phyloP scores from a whole-genome alignment of 2,113 vertebrate species.

The Galbula dea region DNA sequence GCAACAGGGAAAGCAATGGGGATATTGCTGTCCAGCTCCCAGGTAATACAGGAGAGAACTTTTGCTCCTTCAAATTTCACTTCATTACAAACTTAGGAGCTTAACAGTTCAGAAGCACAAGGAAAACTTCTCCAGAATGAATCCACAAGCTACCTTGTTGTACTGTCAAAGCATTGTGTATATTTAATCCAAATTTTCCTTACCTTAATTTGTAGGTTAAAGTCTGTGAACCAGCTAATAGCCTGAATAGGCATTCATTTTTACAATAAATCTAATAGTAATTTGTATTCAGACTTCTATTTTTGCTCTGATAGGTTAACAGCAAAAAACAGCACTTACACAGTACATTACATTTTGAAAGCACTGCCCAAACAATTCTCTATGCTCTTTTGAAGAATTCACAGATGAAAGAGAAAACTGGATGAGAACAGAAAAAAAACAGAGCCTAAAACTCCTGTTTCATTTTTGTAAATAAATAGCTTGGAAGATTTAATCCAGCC shows the following conservation, averaged over 20 bases:
- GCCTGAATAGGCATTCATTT: background rate
- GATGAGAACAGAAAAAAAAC: background rate
- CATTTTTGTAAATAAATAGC: background rate
- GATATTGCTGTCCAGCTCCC: background rate
- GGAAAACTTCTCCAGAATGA: background rate
- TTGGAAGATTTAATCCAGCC: background rate
- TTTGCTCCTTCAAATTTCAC: background rate
- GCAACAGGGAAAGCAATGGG: background rate
- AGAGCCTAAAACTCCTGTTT: background rate
- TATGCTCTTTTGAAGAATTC: background rate
- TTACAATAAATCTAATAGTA: background rate
- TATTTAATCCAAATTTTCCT: background rate
- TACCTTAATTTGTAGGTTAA: background rate
- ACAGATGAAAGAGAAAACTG: background rate
- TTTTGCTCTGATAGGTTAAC: background rate
- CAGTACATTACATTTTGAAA: background rate
- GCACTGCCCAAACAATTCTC: background rate
- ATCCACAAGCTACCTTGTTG: background rate
- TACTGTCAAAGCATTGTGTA: background rate
- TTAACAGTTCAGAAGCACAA: background rate
- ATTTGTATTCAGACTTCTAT: background rate
- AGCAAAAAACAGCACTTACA: background rate
- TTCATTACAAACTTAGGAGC: background rate
- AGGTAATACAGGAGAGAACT: background rate
- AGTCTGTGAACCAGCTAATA: background rate